Base-by-base conservation (phyloP, 2,797 vertebrate genomes). In the Cuniculus paca region DNA sequence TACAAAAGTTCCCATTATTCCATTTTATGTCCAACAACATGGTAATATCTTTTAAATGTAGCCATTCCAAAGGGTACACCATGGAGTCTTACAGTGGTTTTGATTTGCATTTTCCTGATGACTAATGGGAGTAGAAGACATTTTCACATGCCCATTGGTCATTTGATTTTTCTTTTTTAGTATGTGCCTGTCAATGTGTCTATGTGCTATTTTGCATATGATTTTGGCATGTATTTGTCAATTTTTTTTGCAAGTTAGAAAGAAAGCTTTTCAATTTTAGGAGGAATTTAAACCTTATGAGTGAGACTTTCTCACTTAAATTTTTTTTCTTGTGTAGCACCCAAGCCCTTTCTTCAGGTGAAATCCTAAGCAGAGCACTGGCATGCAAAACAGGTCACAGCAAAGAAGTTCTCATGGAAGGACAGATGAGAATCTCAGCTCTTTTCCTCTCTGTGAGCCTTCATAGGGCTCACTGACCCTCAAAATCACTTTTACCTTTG, bases 11-110 rank as follows among this genome's bases (percentile, higher is more conserved):
- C 28, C 6, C 11, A 2, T 86, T 63, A n/a, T 48, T 36, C 39
- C 19, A 19, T 93, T 95, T 91, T 72, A 45, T 93, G 11, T 11
- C 22, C 60, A 93, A 80, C 36, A 83, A 14, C n/a, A 81, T 93
- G 31, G 12, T 70, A 31, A 45, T 42, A 16, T 50, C 14, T 52
- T 86, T 79, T 89, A 48, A 54, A 91, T 77, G 48, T 60, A 81
- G 52, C 52, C 10, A 2, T 54, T 58, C 31, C 6, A 0, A 6
- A 39, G n/a, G 13, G 13, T 83, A 2, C 39, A 2, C 1, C n/a
- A 7, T 6, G 9, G 12, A 74, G 63, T 87, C 17, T 82, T 83
- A 42, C n/a, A 36, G 31, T 63, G 31, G 50, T 54, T 94, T 93
- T 77, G 39, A 85, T 28, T 86, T 86, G 16, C 6, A 31, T 58